Conservation (phyloP, 92 coral and sea anemone genomes). For the Ricordea florida region DNA sequence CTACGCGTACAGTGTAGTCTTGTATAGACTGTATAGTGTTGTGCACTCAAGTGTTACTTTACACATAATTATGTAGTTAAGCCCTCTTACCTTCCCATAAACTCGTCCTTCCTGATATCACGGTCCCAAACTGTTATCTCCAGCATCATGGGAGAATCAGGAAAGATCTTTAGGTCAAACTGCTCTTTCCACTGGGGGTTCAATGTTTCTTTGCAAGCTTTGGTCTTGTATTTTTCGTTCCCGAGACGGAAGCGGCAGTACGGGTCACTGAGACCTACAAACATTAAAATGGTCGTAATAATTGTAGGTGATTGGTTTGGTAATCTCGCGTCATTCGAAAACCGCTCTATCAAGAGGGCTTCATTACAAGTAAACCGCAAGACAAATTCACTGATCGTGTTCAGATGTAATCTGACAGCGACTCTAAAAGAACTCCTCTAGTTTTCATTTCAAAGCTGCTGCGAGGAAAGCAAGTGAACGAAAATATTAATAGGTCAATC, state of each 20-base stretch:
- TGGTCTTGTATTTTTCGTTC: conserved; percentile 94
- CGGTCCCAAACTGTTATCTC: conserved; percentile 95
- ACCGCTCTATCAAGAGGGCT: too few relatives aligned
- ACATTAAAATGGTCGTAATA: not conserved
- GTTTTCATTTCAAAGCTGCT: too few relatives aligned
- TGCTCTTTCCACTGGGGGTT: conserved; percentile 97
- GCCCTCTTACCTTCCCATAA: conserved; percentile 92
- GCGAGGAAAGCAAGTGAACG: too few relatives aligned
- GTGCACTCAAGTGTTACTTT: not conserved
- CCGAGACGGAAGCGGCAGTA: conserved; percentile 98
- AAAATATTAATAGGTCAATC: too few relatives aligned
- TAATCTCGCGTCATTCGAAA: too few relatives aligned
- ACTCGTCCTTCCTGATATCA: conserved; percentile 95
- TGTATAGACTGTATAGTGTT: not conserved
- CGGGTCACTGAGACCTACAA: conserved; percentile 93
- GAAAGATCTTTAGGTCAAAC: conserved; percentile 89
- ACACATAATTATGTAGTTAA: not conserved
- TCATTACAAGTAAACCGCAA: too few relatives aligned
- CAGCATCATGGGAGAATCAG: conserved; percentile 91
- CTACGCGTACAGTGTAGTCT: too few relatives aligned
- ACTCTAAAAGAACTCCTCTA: too few relatives aligned
- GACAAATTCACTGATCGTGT: too few relatives aligned
- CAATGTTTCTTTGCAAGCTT: conserved; percentile 95
- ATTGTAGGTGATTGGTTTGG: too few relatives aligned
- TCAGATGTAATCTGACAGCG: too few relatives aligned